phyloP scores from a whole-genome alignment of 2,113 vertebrate species.

The Cryptomyrus ogoouensis region DNA sequence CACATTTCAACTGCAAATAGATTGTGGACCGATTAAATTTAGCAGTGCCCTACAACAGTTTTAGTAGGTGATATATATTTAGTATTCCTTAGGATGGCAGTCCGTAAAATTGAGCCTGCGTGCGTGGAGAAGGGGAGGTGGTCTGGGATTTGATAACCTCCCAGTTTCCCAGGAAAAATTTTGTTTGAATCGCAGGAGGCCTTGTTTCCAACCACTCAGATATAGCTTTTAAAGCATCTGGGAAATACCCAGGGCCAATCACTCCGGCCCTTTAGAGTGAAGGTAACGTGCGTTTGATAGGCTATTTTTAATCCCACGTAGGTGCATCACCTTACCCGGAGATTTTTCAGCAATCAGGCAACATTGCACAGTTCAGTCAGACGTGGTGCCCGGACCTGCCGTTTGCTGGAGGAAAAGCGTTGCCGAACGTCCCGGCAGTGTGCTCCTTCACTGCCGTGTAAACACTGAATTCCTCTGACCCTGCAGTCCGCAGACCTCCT shows the following conservation, averaged over 20 bases:
- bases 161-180: not conserved
- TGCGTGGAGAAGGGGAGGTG: not conserved
- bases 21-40: slow-evolving; percentile 16
- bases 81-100: slow-evolving; percentile 4
- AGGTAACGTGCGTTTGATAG: not conserved
- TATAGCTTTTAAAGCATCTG: not conserved
- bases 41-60: slow-evolving; percentile 9
- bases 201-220: not conserved
- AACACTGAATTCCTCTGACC: slow-evolving; percentile 16
- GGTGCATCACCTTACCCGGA: not conserved
- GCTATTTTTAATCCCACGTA: not conserved
- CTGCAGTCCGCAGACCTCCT: not conserved
- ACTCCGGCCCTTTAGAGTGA: not conserved
- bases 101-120: slow-evolving; percentile 3
- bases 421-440: not conserved
- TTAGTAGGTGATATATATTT: slow-evolving; percentile 8
- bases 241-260: not conserved
- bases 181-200: not conserved
- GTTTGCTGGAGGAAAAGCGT: not conserved
- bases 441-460: slow-evolving; percentile 5
- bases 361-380: not conserved
- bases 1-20: slow-evolving; percentile 17
- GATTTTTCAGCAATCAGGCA: not conserved
- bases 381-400: not conserved
- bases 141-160: slow-evolving; percentile 12